Base-by-base conservation (phyloP, 1,140 invertebrate species). In the Pogonomyrmex californicus region DNA sequence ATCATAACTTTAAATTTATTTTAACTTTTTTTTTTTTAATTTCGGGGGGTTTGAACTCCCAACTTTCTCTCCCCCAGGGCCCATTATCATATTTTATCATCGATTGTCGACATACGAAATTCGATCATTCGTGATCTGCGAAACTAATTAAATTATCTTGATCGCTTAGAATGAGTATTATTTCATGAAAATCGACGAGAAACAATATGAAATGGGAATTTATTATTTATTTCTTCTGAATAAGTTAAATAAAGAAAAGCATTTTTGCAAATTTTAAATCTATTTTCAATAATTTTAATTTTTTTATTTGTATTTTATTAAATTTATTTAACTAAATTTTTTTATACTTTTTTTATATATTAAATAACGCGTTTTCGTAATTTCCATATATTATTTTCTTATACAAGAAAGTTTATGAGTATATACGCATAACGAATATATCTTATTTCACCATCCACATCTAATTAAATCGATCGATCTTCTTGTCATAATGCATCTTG, bases 111-210 rank as follows among this genome's bases (percentile, higher is more conserved):
- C 60, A 66, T 23, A 2, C 38, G 78, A 70, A 56, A 49, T 10
- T 83, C 54, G 44, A 6, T 49, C 41, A n/a, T 54, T 44, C 41
- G 38, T 70, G 47, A 75, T 30, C 58, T 83, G 30, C 23, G 30
- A 36, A 41, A 60, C 17, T 68, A 58, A 41, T 14, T 60, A 68
- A n/a, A 44, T 7, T 81, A 9, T 75, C 30, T 73, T 68, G 62
- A 60, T 47, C 60, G 17, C 14, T 73, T 41, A 54, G 7, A 83
- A 83, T 54, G 41, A 12, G 5, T 58, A 41, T 47, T 2, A 41
- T 36, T 73, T 10, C 38, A 68, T 23, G 51, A 41, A 73, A 58
- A 33, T 56, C 33, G 66, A 58, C 17, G 56, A 82, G 23, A 56
- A 9, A 71, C 30, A 58, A 44, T 47, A 54, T 30, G n/a, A 77